phyloP scores from a whole-genome alignment of 2,113 vertebrate genomes.

The Nettapus auritus region DNA sequence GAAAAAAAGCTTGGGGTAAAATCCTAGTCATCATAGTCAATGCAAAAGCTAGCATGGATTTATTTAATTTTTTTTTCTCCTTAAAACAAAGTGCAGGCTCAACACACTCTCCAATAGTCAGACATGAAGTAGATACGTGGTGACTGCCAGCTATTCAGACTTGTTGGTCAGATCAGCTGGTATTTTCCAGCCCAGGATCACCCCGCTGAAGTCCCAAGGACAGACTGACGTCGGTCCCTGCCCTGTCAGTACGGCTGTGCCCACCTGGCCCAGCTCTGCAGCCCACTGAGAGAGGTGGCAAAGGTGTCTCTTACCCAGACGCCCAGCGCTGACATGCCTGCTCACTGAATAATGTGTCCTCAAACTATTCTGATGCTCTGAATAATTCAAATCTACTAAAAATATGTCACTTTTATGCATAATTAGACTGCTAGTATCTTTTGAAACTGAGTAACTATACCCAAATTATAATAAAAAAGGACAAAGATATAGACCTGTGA shows the following conservation, averaged over 20 bases:
- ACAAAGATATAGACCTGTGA: neutral
- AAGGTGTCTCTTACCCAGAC: neutral
- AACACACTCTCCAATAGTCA: neutral
- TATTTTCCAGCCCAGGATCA: neutral
- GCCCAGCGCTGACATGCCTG: rapidly evolving
- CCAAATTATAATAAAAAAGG: neutral
- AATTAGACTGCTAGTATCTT: conserved; percentile 22
- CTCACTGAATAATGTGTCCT: neutral
- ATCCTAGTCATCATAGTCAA: neutral
- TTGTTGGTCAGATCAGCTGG: neutral
- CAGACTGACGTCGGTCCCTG: neutral
- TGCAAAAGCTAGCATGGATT: neutral
- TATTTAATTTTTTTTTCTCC: neutral
- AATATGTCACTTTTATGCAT: conserved; percentile 18
- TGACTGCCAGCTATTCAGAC: neutral
- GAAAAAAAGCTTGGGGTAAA: neutral
- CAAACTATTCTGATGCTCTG: neutral
- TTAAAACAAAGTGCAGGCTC: neutral
- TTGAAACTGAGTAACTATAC: conserved; percentile 7
- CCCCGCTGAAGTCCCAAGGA: neutral
- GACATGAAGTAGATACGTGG: neutral
- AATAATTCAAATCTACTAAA: conserved; percentile 51
- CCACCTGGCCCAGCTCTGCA: neutral
- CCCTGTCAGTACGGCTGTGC: neutral
- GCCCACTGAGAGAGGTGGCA: neutral